Base-by-base conservation (phyloP, 2,888 invertebrate species). In the Tillus elongatus region DNA sequence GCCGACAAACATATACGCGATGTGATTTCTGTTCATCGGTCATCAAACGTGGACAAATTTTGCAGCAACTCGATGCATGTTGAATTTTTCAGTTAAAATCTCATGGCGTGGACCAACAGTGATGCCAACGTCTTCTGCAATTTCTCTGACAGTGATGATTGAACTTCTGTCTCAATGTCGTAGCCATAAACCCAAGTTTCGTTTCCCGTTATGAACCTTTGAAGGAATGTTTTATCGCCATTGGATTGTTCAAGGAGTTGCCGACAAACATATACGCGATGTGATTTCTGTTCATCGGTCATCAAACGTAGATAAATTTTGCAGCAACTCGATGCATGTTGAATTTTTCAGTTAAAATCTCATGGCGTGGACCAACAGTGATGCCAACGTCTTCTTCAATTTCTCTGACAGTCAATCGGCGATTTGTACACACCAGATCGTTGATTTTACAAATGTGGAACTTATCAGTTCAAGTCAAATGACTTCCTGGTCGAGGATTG, bases 261-360 rank as follows among this genome's bases (percentile, higher is more conserved):
- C n/a, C 24, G 24, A 8, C 24, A 19, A 19, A 19, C n/a, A n/a
- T 19, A 6, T n/a, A 19, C 24, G 6, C 24, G 24, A n/a, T n/a
- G n/a, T n/a, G n/a, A n/a, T n/a, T n/a, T n/a, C n/a, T n/a, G n/a
- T n/a, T n/a, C n/a, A n/a, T n/a, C 24, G 24, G 24, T 19, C 24
- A 19, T 19, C 24, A 19, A 19, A 19, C 24, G 10, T 9, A n/a
- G 15, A 8, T 13, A n/a, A 36, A 36, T 13, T 15, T 10, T 13
- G 11, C 1, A 11, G 10, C 19, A 35, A 13, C 24, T 4, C 12
- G n/a, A 4, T 2, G 10, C 12, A 30, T 39, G 9, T 2, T 3
- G 10, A 9, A 8, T 16, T 15, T 2, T 39, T 12, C 6, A 13
- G 4, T 31, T 14, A 19, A 13, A 39, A 13, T 40, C 16, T 19